Evolutionary conservation across 2,113 vertebrate species (phyloP).

Genomic region (Poeciliopsis turrubarensis): DNA sequence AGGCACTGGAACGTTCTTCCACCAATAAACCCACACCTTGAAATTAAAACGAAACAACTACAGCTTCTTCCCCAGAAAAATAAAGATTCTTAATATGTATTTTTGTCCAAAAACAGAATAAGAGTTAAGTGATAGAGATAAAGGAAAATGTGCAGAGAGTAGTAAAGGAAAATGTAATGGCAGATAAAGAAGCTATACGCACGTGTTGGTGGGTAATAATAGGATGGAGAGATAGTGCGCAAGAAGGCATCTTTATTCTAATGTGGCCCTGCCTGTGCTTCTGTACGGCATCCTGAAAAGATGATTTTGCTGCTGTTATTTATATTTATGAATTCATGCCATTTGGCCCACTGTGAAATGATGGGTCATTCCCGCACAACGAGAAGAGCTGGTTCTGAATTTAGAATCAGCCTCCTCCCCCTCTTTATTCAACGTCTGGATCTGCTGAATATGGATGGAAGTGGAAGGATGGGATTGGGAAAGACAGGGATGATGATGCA

Average conservation of each 20-base stretch:
- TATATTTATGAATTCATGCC: constrained; percentile 87
- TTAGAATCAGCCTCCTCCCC: constrained; percentile 72
- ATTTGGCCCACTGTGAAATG: constrained; percentile 84
- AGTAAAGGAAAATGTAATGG: constrained; percentile 43
- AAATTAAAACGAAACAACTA: constrained; percentile 7
- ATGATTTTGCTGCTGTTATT: constrained; percentile 80
- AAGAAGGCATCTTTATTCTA: constrained; percentile 70
- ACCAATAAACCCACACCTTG: constrained; percentile 14
- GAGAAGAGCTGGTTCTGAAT: constrained; percentile 84
- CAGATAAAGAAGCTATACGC: constrained; percentile 51
- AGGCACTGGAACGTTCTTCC: constrained; percentile 6
- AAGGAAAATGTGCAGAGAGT: constrained; percentile 21
- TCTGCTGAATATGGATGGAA: constrained; percentile 82
- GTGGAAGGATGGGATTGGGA: constrained; percentile 32
- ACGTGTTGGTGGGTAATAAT: constrained; percentile 49
- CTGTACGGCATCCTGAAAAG: constrained; percentile 75
- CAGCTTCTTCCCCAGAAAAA: constrained; percentile 21
- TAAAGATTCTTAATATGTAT: constrained; percentile 18
- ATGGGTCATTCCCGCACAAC: constrained; percentile 85
- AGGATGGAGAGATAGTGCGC: constrained; percentile 43
- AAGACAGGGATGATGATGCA: constrained; percentile 19
- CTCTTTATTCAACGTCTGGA: constrained; percentile 71
- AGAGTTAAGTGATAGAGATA: constrained; percentile 20
- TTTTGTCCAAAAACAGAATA: constrained; percentile 16
- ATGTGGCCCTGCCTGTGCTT: constrained; percentile 65